phyloP scores from a whole-genome alignment of 2,888 invertebrate genomes.

The Apamea crenata region DNA sequence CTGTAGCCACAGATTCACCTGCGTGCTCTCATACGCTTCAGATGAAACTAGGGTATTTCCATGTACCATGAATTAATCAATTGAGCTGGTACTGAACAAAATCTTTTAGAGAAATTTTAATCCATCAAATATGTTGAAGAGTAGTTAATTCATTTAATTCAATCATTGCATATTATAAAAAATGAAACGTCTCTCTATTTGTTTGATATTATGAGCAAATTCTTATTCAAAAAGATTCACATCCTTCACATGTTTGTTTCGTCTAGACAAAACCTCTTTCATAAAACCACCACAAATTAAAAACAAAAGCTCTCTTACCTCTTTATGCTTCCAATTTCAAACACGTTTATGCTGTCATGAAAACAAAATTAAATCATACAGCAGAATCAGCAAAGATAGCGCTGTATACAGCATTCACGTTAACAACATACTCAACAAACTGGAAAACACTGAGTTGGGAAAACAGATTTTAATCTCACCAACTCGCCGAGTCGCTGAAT shows the following conservation, averaged over 20 bases:
- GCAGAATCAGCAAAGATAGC: slow-evolving; percentile 53
- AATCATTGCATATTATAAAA: not conserved
- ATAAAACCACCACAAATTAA: slow-evolving; percentile 21
- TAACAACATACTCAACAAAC: slow-evolving; percentile 54
- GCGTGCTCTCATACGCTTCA: not conserved
- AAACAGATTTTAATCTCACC: slow-evolving; percentile 61
- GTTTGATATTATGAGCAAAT: not conserved
- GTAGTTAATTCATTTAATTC: not conserved
- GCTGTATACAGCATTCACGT: slow-evolving; percentile 41
- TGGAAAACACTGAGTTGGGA: slow-evolving; percentile 53
- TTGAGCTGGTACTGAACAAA: not conserved
- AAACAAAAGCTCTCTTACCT: slow-evolving; percentile 20
- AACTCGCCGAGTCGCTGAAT: slow-evolving; percentile 49
- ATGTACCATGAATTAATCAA: slow-evolving; percentile 15
- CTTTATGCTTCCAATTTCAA: slow-evolving; percentile 40
- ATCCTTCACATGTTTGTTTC: not conserved
- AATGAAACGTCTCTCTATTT: not conserved
- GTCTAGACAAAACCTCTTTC: slow-evolving; percentile 29
- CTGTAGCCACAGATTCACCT: not conserved
- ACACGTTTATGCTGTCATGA: slow-evolving; percentile 39
- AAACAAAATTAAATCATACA: slow-evolving; percentile 48
- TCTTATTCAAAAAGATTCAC: not conserved
- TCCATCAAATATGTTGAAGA: not conserved
- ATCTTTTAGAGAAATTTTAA: not conserved
- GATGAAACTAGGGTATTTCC: not conserved